Evolutionary conservation across 2,113 vertebrate genomes (phyloP).

Genomic region (Cervus canadensis): DNA sequence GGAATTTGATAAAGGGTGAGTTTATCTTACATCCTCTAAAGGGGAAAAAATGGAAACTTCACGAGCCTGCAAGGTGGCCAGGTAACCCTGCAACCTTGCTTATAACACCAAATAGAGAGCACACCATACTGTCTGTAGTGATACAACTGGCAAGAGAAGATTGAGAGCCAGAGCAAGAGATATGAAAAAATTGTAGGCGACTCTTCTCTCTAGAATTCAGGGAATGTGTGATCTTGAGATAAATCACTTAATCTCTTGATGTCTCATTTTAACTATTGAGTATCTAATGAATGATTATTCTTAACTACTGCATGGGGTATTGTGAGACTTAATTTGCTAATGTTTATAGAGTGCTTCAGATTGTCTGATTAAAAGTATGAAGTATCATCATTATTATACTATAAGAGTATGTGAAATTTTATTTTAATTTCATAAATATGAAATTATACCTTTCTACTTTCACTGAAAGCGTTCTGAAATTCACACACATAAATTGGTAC

Average conservation of each 20-base stretch:
- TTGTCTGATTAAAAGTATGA: slow-evolving; percentile 71
- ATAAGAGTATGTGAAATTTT: slow-evolving; percentile 61
- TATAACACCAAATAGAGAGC: neutral
- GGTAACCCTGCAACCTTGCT: neutral
- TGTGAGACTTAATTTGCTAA: slow-evolving; percentile 72
- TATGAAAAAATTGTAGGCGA: neutral
- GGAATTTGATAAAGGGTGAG: neutral
- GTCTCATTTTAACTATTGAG: slow-evolving; percentile 66
- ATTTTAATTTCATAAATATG: slow-evolving; percentile 74
- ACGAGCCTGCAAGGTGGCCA: neutral
- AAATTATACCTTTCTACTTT: slow-evolving; percentile 65
- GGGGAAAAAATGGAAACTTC: neutral
- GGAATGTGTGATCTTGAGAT: slow-evolving; percentile 54
- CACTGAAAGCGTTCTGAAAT: slow-evolving; percentile 54
- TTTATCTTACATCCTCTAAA: neutral
- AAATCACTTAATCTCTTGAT: slow-evolving; percentile 69
- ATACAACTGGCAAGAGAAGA: neutral
- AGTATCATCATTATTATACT: slow-evolving; percentile 62
- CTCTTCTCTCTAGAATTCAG: slow-evolving; percentile 15
- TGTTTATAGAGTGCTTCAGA: slow-evolving; percentile 71
- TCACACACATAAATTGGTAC: neutral
- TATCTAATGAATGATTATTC: slow-evolving; percentile 69
- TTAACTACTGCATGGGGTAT: slow-evolving; percentile 67
- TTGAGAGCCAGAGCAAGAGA: slow-evolving; percentile 13
- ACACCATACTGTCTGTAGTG: neutral